Conservation (phyloP, 1,140 invertebrate genomes). For the Andricus grossulariae region DNA sequence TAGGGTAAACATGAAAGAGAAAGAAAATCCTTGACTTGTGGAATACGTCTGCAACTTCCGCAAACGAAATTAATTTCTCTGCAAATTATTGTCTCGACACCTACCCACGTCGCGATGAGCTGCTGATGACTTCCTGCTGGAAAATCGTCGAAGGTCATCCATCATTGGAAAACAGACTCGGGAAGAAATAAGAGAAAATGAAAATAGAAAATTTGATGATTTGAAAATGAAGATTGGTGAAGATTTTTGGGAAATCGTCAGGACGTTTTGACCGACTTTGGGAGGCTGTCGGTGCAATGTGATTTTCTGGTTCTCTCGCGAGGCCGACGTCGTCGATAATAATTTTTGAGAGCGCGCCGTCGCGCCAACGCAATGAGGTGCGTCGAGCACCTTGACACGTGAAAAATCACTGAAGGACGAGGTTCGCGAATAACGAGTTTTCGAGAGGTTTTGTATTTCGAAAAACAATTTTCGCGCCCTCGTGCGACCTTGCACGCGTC, state of each 20-base stretch:
- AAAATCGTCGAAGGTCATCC: not conserved
- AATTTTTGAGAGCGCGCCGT: slow-evolving; percentile 28
- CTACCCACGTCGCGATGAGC: slow-evolving; percentile 6
- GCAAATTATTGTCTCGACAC: not conserved
- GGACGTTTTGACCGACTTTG: not conserved
- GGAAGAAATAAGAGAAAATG: too few relatives aligned
- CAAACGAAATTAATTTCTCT: not conserved
- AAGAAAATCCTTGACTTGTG: not conserved
- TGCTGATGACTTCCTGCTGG: not conserved
- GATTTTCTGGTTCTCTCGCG: not conserved
- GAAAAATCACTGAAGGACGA: slow-evolving; percentile 10
- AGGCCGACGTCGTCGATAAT: slow-evolving; percentile 12
- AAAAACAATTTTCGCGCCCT: slow-evolving; percentile 24
- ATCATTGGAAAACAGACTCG: too few relatives aligned
- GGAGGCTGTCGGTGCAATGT: not conserved
- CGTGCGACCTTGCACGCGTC: slow-evolving; percentile 23
- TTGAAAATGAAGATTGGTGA: not conserved
- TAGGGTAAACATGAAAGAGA: not conserved
- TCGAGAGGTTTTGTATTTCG: not conserved
- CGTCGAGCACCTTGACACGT: slow-evolving; percentile 16
- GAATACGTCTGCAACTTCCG: not conserved
- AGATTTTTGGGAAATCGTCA: not conserved
- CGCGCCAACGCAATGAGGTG: slow-evolving; percentile 12
- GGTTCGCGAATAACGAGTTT: not conserved
- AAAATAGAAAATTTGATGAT: not conserved